Evolutionary conservation across 2,797 vertebrate species (phyloP), one percentile per base, ranked within the genome.

Genomic region (Oreortyx pictus): DNA sequence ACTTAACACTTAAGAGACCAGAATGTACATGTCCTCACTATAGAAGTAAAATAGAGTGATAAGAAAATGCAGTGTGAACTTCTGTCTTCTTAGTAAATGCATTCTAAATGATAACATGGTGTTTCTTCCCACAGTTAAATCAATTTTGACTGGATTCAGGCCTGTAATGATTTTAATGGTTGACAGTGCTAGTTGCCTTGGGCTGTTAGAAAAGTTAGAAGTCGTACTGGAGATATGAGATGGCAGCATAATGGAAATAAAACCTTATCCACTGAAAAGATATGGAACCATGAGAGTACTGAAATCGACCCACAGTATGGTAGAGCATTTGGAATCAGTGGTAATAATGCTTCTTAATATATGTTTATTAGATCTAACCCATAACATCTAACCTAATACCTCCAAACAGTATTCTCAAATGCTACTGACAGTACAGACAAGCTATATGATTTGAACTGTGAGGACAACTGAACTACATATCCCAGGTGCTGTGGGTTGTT

Each of bases 401-500:
- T 57, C 25, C 33, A 77, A 66, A 35, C 5, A 68, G 5, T 49
- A 2, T 54, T 88, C 29, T 82, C n/a, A 60, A 52, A 44, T 50
- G 20, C 9, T 50, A 4, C 4, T 9, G 14, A 23, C 43, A 50
- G 33, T 37, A 54, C 5, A 67, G 33, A 22, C 39, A 66, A 41
- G 8, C n/a, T 23, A n/a, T 11, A 1, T 1, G 2, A 16, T 3
- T 35, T 50, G 43, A 13, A 19, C 7, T 54, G 7, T 3, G 3
- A 7, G 27, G 8, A 1, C 7, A 82, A 47, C 47, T 67, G 41
- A 59, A 37, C 13, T 67, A 5, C 46, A 7, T 35, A 70, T 47
- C 47, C 25, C 13, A 47, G 7, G 29, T 64, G n/a, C 35, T 15
- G 49, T 5, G 2, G 29, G 31, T 39, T 50, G 73, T 17, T 18